Conservation (phyloP, 92 coral and sea anemone species). For the Micromussa lordhowensis region DNA sequence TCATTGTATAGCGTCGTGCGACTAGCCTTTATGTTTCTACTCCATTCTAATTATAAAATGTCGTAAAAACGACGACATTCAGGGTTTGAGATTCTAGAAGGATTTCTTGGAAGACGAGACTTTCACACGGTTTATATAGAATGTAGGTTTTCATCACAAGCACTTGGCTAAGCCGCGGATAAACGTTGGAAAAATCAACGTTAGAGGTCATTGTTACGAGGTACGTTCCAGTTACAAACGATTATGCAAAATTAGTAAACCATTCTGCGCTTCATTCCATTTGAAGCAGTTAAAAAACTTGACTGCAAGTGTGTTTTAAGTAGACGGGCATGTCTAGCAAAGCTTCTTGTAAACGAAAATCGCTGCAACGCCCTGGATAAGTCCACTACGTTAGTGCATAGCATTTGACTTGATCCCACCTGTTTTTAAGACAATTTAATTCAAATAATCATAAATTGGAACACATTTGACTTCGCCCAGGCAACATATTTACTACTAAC, state of each 20-base stretch:
- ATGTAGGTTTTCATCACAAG: neutral
- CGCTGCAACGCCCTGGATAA: neutral
- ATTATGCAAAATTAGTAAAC: neutral
- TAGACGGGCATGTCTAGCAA: neutral
- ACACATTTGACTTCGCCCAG: neutral
- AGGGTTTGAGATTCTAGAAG: neutral
- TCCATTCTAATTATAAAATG: neutral
- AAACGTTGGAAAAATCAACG: neutral
- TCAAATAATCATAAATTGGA: neutral
- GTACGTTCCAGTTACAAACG: neutral
- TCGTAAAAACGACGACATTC: neutral
- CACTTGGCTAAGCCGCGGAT: neutral
- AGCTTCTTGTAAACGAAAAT: neutral
- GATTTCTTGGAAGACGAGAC: neutral
- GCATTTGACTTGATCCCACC: neutral
- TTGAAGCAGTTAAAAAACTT: neutral
- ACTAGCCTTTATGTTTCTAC: neutral
- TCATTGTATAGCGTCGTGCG: conserved; percentile 33
- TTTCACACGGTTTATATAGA: conserved; percentile 14
- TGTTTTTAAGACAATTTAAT: neutral
- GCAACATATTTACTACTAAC: neutral
- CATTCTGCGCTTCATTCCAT: neutral
- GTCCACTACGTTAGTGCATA: neutral
- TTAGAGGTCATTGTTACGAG: neutral
- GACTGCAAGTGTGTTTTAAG: neutral